Evolutionary conservation across 2,113 vertebrate species (phyloP), one percentile per base, ranked within the genome.

Genomic region (Larimichthys polyactis): DNA sequence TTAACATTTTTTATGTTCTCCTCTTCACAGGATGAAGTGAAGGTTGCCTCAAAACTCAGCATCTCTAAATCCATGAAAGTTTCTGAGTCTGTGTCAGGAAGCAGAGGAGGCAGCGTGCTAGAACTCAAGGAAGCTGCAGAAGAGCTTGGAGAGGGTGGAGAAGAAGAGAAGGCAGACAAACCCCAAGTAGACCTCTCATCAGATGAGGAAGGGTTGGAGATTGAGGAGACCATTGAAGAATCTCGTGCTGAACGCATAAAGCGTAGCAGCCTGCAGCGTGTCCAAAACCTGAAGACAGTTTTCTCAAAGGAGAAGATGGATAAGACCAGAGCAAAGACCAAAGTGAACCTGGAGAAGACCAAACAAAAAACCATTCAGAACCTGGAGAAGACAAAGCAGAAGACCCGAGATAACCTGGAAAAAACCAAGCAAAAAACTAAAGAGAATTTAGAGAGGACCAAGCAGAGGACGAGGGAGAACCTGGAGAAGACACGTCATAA

Each of bases 291-390:
- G 85, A 99, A 99, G 94, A 99, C 98, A 16, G 98, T 96, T 32
- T 99, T 99, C 90, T 99, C 98, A 58, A 99, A 96, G 92, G 97
- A 98, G 90, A 98, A 98, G 93, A 99, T 95, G 89, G 93, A 97
- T 44, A 96, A 94, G 76, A 97, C 84, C 89, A 86, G 93, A 87
- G 96, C 96, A 87, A 96, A 96, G 89, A 98, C 97, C 73, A 97
- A 96, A 77, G 96, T 97, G 67, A 98, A 97, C 91, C 79, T 99
- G 94, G 97, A 97, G 93, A 98, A 94, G 92, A 97, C 96, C 66
- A 95, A 81, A 79, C 94, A 96, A 81, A 96, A 94, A 81, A 97
- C 97, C 69, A 99, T 96, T 91, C 96, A 98, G 60, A 98, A 98
- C 90, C 96, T 95, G 60, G 92, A 97, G 68, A 96, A 93, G 78